Evolutionary conservation across 1,140 invertebrate species (phyloP).

Genomic region (Aphelenchoides fujianensis): DNA sequence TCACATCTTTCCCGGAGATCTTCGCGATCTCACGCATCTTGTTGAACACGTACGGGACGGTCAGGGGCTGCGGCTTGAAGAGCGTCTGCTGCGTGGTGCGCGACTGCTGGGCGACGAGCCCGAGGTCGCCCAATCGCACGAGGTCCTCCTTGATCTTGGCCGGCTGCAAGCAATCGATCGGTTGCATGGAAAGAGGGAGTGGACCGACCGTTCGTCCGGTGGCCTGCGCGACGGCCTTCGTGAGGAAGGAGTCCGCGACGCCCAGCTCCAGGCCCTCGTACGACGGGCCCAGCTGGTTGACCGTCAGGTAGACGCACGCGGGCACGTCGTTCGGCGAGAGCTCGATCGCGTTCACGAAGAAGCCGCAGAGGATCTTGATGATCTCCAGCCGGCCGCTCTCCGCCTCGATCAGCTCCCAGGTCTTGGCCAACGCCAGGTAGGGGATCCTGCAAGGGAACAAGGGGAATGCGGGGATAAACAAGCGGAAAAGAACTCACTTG

Average conservation of each 20-base stretch:
- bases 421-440: constrained; percentile 84
- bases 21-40: constrained; percentile 84
- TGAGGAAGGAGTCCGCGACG: constrained; percentile 73
- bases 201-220: constrained; percentile 42
- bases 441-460: constrained; percentile 80
- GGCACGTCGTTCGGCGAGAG: constrained; percentile 83
- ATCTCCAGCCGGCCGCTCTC: constrained; percentile 84
- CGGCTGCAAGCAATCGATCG: no score
- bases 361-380: constrained; percentile 81
- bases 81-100: constrained; percentile 83
- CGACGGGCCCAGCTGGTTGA: constrained; percentile 89
- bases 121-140: constrained; percentile 83
- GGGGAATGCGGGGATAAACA: no score
- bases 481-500: constrained; percentile 39
- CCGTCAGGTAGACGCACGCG: constrained; percentile 84
- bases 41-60: constrained; percentile 72
- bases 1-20: constrained; percentile 76
- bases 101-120: constrained; percentile 66
- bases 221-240: constrained; percentile 89
- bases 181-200: no score
- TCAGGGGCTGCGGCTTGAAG: constrained; percentile 69
- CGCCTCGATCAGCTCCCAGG: constrained; percentile 84
- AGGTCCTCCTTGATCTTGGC: constrained; percentile 78
- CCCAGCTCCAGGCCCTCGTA: constrained; percentile 84
- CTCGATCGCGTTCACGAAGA: constrained; percentile 68